Conservation (phyloP, 2,888 invertebrate genomes). For the Globia sparganii region DNA sequence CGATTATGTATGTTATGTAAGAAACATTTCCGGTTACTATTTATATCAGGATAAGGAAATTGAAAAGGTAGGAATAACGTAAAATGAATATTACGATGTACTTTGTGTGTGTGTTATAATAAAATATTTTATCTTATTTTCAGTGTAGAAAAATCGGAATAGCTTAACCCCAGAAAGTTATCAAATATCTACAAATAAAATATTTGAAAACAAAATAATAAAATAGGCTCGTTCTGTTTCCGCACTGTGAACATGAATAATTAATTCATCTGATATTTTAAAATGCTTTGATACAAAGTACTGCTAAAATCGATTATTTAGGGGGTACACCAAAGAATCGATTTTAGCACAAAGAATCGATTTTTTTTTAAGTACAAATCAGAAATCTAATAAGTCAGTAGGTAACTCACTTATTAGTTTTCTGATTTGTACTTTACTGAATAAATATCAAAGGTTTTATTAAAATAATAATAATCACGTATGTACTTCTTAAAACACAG, state of each 20-base stretch:
- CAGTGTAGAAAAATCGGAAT: not conserved
- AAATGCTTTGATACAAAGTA: not conserved
- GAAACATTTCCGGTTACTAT: not conserved
- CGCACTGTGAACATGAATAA: not conserved
- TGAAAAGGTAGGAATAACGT: not conserved
- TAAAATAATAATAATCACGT: not conserved
- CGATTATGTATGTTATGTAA: too few relatives aligned
- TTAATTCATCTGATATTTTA: not conserved
- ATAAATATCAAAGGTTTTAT: not conserved
- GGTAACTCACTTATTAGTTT: not conserved
- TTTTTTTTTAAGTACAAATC: too few relatives aligned
- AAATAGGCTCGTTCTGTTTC: not conserved
- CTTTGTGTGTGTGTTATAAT: not conserved
- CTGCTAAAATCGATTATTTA: not conserved
- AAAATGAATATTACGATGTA: not conserved
- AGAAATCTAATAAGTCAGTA: too few relatives aligned
- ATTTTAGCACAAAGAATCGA: too few relatives aligned
- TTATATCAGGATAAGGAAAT: not conserved
- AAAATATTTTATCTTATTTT: not conserved
- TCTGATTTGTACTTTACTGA: not conserved
- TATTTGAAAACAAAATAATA: not conserved
- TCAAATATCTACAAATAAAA: not conserved
- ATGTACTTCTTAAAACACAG: constrained; percentile 9
- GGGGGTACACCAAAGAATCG: too few relatives aligned
- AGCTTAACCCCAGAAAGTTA: not conserved